phyloP scores from a whole-genome alignment of 1,140 invertebrate genomes.

The Apolygus lucorum region DNA sequence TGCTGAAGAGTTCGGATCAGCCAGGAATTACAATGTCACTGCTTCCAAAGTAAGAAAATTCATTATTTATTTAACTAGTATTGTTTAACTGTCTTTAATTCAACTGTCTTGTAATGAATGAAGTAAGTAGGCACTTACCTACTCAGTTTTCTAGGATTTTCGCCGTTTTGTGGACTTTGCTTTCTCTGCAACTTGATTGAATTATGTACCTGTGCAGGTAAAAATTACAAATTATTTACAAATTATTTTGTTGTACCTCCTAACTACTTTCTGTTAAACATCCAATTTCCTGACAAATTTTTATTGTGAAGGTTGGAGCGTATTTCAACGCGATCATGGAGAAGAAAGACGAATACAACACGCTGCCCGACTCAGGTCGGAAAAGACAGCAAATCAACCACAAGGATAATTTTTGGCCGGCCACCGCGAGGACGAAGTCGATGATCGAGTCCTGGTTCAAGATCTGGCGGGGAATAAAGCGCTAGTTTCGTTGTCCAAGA shows the following conservation, averaged over 20 bases:
- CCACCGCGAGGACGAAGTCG: slow-evolving; percentile 72
- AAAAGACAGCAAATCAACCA: slow-evolving; percentile 87
- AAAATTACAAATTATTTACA: too few relatives aligned
- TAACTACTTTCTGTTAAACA: too few relatives aligned
- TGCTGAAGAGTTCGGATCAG: slow-evolving; percentile 88
- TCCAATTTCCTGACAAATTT: too few relatives aligned
- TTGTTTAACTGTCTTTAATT: too few relatives aligned
- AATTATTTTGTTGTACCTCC: too few relatives aligned
- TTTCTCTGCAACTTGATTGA: too few relatives aligned
- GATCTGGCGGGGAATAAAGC: slow-evolving; percentile 90
- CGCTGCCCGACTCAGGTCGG: slow-evolving; percentile 79
- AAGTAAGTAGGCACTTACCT: too few relatives aligned
- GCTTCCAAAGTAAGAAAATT: slow-evolving; percentile 77
- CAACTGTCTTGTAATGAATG: too few relatives aligned
- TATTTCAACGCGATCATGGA: slow-evolving; percentile 84
- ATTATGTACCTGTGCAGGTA: too few relatives aligned
- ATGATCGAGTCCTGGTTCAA: slow-evolving; percentile 90
- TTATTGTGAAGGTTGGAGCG: slow-evolving; percentile 60
- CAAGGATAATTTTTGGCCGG: slow-evolving; percentile 95
- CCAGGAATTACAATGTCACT: slow-evolving; percentile 80
- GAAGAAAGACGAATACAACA: slow-evolving; percentile 87
- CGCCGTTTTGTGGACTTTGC: too few relatives aligned
- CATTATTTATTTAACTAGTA: too few relatives aligned
- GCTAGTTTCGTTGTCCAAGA: slow-evolving; percentile 74
- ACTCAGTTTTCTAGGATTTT: too few relatives aligned